Evolutionary conservation across 1,140 invertebrate genomes (phyloP).

Genomic region (Charaxes varanes): DNA sequence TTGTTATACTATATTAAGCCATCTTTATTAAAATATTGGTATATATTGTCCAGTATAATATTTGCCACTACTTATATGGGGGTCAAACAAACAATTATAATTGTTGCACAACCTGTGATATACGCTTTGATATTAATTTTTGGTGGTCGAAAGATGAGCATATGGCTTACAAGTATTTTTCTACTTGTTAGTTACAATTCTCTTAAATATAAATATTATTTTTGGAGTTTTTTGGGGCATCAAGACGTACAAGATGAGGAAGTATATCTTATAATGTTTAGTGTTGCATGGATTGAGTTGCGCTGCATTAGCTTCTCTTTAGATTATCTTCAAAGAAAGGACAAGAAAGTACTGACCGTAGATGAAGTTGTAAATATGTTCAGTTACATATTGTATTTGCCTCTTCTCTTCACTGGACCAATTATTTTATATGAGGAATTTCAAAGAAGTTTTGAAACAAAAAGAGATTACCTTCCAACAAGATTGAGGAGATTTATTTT

Average conservation of each 20-base stretch:
- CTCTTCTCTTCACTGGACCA: conserved; percentile 85
- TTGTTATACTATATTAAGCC: conserved; percentile 31
- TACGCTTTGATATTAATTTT: conserved; percentile 40
- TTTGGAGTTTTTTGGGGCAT: conserved; percentile 53
- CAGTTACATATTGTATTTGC: conserved; percentile 87
- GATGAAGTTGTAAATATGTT: conserved; percentile 47
- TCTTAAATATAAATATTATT: conserved; percentile 56
- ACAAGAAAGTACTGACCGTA: conserved; percentile 19
- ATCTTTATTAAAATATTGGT: conserved; percentile 51
- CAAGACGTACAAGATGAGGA: conserved; percentile 56
- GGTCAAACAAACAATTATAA: conserved; percentile 39
- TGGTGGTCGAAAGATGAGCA: conserved; percentile 45
- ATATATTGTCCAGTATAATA: conserved; percentile 51
- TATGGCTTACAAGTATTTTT: conserved; percentile 51
- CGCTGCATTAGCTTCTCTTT: conserved; percentile 64
- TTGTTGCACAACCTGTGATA: conserved; percentile 53
- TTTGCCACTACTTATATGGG: conserved; percentile 51
- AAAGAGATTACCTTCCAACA: conserved; percentile 45
- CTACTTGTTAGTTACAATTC: conserved; percentile 55
- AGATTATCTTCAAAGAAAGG: conserved; percentile 45
- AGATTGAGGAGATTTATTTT: conserved; percentile 62
- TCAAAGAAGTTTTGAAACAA: conserved; percentile 52
- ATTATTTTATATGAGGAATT: conserved; percentile 84
- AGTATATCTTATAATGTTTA: conserved; percentile 61
- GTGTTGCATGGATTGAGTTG: conserved; percentile 63